Evolutionary conservation across 2,888 invertebrate genomes (phyloP), one percentile per base, ranked within the genome.

Genomic region (Ochropleura plecta): DNA sequence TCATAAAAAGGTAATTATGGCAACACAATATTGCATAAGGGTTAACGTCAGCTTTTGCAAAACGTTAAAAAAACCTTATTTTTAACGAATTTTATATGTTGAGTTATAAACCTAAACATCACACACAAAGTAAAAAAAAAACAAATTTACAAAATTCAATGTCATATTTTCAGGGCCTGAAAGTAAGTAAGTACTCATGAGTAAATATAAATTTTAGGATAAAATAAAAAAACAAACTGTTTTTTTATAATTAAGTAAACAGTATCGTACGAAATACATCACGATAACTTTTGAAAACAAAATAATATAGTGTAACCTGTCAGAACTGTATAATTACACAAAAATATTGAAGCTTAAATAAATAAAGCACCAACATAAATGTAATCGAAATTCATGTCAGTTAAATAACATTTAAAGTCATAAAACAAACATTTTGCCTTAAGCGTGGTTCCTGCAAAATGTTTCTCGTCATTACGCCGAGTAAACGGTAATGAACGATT

Each of bases 401-500:
- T 78, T 53, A 64, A 68, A 73, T 70, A 83, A 64, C 68, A 65
- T 70, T 59, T 49, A 83, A 73, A 80, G 75, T 48, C 69, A 84
- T 72, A 84, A 71, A 81, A 69, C 77, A 73, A 81, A 81, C 70
- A 81, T 81, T 84, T 60, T 69, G 60, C 30, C 73, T 73, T 77
- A 55, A 63, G 51, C 63, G 44, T 30, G 42, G 51, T 66, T 44
- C 68, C 70, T 57, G 71, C 76, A 76, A 70, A 79, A 71, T 60
- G 72, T 79, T 77, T 78, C 59, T 70, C 79, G 70, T 57, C 71
- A 79, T 85, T 79, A 79, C 67, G 69, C 49, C 73, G 62, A 79
- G 76, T 76, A 74, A 80, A 85, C 79, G 60, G 69, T 78, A 75
- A 82, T 87, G 76, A 87, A 85, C 80, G 76, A 82, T 85, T 82